These are phyloP conservation scores for Drosophila robusta DNA, from an alignment of 2,888 invertebrate species.

Conservation along the genomic window DNA sequence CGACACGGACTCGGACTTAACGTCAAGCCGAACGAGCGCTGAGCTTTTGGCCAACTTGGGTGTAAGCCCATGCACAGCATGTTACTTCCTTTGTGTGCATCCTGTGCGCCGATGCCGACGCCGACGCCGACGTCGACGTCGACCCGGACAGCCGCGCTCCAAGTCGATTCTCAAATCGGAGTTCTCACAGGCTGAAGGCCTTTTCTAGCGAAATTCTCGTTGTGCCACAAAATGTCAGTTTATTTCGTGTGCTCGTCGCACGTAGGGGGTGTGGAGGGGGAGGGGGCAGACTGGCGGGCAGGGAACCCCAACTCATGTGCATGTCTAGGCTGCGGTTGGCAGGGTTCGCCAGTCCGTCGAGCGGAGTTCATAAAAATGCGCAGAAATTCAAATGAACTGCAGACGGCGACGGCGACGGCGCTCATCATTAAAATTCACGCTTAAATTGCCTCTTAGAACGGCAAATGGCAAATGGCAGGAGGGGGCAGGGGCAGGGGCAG, in stretches of 20 bases:
- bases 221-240: conserved; percentile 73
- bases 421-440: conserved; percentile 80
- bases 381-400: conserved; percentile 79
- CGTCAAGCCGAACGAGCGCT: conserved; percentile 29
- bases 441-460: conserved; percentile 71
- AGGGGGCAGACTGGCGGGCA: conserved; percentile 10
- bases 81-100: conserved; percentile 76
- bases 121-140: conserved; percentile 13
- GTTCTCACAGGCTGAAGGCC: conserved; percentile 47
- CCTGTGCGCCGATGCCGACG: conserved; percentile 53
- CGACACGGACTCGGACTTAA: conserved; percentile 48
- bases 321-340: conserved; percentile 53
- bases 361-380: conserved; percentile 62
- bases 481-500: conserved; percentile 4
- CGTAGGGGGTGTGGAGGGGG: conserved; percentile 15
- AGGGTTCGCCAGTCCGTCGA: conserved; percentile 8
- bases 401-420: conserved; percentile 60
- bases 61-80: conserved; percentile 58
- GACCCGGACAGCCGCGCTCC: conserved; percentile 36
- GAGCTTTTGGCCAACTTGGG: conserved; percentile 12
- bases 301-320: conserved; percentile 40
- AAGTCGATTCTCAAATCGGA: conserved; percentile 6
- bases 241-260: conserved; percentile 16
- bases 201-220: conserved; percentile 73
- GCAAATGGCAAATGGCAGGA: conserved; percentile 1